These are phyloP conservation scores for cattle (Bos taurus) DNA, from an alignment of 2,113 vertebrate genomes.

Conservation along the genomic window DNA sequence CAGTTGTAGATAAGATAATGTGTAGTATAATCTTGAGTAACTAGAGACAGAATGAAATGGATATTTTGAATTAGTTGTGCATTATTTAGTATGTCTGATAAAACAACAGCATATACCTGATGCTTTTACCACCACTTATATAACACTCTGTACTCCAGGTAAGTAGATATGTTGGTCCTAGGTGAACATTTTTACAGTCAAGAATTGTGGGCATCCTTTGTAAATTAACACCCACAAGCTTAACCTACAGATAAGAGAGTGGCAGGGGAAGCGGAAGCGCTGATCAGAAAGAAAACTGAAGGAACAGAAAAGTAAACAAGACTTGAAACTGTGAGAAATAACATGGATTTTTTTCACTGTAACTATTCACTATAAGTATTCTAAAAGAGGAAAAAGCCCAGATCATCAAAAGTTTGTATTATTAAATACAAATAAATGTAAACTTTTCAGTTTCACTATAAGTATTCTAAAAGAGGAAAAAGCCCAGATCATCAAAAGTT, in stretches of 20 bases:
- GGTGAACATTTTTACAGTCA: slow-evolving; percentile 29
- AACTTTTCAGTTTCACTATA: background rate
- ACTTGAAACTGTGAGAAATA: background rate
- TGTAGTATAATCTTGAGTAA: slow-evolving; percentile 65
- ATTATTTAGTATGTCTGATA: slow-evolving; percentile 79
- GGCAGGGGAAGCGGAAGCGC: background rate
- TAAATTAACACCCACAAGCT: background rate
- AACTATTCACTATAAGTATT: background rate
- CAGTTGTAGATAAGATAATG: slow-evolving; percentile 69
- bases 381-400: slow-evolving; percentile 1
- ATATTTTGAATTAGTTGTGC: slow-evolving; percentile 68
- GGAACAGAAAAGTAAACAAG: background rate
- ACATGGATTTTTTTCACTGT: background rate
- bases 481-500: background rate
- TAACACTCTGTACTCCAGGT: background rate
- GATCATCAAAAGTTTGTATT: background rate
- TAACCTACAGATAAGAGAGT: background rate
- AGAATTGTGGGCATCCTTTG: background rate
- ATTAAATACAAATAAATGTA: background rate
- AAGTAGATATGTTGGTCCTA: background rate
- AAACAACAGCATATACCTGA: slow-evolving; percentile 61
- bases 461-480: slow-evolving; percentile 11
- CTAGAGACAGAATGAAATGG: slow-evolving; percentile 68
- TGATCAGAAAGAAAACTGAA: background rate
- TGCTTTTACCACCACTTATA: slow-evolving; percentile 48